A percentile compares a stretch with the other conserved stretches of the same genome.
Evolutionary conservation across 2,797 vertebrate species (phyloP).

Genomic region (Eidolon dupreanum): DNA sequence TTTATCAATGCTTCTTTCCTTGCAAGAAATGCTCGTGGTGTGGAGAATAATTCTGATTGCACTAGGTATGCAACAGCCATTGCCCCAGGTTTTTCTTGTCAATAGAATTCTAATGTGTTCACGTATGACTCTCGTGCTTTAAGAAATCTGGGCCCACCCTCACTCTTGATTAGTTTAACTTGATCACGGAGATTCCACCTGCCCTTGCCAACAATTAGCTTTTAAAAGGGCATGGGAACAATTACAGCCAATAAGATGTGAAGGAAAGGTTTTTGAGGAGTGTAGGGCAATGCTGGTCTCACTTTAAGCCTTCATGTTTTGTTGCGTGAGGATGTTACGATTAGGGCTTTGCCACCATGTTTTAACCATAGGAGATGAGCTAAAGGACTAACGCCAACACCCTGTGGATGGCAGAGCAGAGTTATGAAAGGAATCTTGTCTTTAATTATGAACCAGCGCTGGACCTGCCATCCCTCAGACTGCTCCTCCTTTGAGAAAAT

Average conservation of each 20-base stretch:
- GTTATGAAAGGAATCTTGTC: background rate
- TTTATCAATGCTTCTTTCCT: background rate
- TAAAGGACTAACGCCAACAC: background rate
- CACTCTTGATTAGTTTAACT: background rate
- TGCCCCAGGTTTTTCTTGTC: background rate
- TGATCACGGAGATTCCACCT: background rate
- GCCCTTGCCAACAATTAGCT: background rate
- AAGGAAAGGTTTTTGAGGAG: background rate
- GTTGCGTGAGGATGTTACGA: background rate
- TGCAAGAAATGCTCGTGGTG: background rate
- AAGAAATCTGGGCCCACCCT: background rate
- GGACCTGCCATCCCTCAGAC: background rate
- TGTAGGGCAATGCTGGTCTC: fast-evolving
- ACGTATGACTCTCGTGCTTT: background rate
- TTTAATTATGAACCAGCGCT: background rate
- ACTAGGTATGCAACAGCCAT: background rate
- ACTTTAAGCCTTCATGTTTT: background rate
- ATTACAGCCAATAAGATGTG: background rate
- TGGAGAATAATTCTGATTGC: background rate
- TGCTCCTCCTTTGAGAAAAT: background rate
- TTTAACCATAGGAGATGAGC: background rate
- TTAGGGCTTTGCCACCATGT: background rate
- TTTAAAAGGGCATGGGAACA: background rate
- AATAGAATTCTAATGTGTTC: background rate
- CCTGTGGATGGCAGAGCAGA: background rate